Evolutionary conservation across 1,140 invertebrate genomes (phyloP).

Genomic region (Maconellicoccus hirsutus): DNA sequence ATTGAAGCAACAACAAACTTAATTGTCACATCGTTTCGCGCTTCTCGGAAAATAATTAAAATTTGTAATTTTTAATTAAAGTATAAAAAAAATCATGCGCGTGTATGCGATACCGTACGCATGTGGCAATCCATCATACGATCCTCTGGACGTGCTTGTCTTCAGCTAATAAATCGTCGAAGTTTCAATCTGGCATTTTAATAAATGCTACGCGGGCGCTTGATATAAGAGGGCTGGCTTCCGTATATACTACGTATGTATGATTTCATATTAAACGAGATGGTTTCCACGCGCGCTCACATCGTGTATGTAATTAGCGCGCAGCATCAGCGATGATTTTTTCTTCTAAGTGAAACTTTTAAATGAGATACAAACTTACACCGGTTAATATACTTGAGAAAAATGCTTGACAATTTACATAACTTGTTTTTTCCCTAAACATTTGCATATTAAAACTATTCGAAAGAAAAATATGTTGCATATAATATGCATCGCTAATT

Average conservation of each 20-base stretch:
- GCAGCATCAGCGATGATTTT: background rate
- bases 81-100: background rate
- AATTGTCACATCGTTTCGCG: background rate
- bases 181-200: background rate
- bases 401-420: conserved; percentile 9
- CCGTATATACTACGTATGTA: too few relatives aligned
- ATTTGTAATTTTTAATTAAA: conserved; percentile 2
- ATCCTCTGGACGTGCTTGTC: too few relatives aligned
- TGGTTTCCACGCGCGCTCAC: background rate
- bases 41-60: background rate
- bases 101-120: too few relatives aligned
- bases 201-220: too few relatives aligned
- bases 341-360: conserved; percentile 3
- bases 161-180: too few relatives aligned
- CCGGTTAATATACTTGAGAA: conserved; percentile 5
- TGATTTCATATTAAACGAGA: too few relatives aligned
- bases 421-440: background rate
- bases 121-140: too few relatives aligned
- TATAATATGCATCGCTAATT: conserved; percentile 5
- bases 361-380: background rate
- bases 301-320: too few relatives aligned
- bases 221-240: too few relatives aligned
- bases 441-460: conserved; percentile 10
- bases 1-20: background rate
- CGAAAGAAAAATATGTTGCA: conserved; percentile 9